phyloP scores from a whole-genome alignment of 2,888 invertebrate species.

The Agrochola macilenta region DNA sequence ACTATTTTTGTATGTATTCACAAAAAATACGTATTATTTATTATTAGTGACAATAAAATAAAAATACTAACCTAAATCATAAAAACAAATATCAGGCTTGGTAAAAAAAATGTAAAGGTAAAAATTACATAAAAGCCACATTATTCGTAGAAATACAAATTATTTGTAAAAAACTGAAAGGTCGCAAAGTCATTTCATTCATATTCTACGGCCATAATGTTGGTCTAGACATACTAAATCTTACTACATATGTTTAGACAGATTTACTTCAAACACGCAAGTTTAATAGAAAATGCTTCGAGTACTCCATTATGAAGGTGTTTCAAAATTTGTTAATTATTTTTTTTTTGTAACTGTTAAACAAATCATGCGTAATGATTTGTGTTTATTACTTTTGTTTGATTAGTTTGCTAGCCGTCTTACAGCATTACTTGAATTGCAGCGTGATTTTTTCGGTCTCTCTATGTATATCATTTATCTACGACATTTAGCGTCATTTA shows the following conservation, averaged over 20 bases:
- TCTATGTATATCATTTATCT: too few relatives aligned
- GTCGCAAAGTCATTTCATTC: slow-evolving; percentile 41
- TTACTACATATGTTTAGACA: slow-evolving; percentile 44
- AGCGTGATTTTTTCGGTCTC: neutral
- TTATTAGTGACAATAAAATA: slow-evolving; percentile 5
- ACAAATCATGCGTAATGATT: slow-evolving; percentile 21
- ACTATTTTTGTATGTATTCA: neutral
- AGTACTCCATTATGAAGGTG: slow-evolving; percentile 24
- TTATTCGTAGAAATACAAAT: slow-evolving; percentile 26
- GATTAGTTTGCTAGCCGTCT: neutral
- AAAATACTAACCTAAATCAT: neutral
- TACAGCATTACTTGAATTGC: neutral
- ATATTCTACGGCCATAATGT: slow-evolving; percentile 50
- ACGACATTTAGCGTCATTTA: neutral
- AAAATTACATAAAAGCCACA: slow-evolving; percentile 10
- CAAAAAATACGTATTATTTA: neutral
- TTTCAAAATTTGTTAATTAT: slow-evolving; percentile 45
- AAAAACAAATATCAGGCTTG: neutral
- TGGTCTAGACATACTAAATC: slow-evolving; percentile 67
- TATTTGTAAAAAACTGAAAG: slow-evolving; percentile 35
- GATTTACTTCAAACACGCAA: slow-evolving; percentile 53
- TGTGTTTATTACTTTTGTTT: slow-evolving; percentile 25
- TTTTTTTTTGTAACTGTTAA: slow-evolving; percentile 2
- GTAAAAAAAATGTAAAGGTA: neutral
- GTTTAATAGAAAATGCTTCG: slow-evolving; percentile 29